A percentile compares a stretch with the other conserved stretches of the same genome.
Conservation (phyloP, 2,797 vertebrate species). For the Neosalanx taihuensis region DNA sequence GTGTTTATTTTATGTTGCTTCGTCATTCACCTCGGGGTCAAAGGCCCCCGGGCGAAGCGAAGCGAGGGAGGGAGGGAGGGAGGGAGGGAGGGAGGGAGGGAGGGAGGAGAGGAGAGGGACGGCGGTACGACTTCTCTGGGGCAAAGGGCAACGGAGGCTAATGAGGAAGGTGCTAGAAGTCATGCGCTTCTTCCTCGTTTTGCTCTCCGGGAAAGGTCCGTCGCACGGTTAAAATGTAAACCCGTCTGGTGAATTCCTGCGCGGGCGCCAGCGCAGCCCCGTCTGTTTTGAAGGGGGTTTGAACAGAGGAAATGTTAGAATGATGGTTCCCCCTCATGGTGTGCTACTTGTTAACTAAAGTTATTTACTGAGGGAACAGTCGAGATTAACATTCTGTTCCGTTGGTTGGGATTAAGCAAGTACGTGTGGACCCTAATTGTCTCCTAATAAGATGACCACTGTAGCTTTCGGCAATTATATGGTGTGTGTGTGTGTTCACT, state of each 20-base stretch:
- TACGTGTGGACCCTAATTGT: too few species aligned
- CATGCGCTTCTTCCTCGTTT: constrained; percentile 56
- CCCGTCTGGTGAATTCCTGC: constrained; percentile 61
- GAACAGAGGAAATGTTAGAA: too few species aligned
- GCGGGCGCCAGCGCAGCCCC: constrained; percentile 42
- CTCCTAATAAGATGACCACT: neutral
- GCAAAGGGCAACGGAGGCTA: constrained; percentile 65
- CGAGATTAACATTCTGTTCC: too few species aligned
- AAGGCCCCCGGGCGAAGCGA: constrained; percentile 51
- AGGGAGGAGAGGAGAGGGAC: neutral
- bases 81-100: neutral
- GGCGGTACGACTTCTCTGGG: constrained; percentile 36
- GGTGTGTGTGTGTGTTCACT: neutral
- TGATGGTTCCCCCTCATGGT: too few species aligned
- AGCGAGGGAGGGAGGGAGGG: neutral
- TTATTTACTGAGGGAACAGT: too few species aligned
- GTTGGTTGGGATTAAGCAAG: too few species aligned
- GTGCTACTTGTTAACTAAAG: too few species aligned
- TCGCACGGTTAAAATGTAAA: constrained; percentile 71
- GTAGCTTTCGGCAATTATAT: neutral
- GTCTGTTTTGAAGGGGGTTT: too few species aligned
- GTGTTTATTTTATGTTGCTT: constrained; percentile 74
- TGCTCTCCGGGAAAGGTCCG: constrained; percentile 39
- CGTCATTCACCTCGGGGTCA: constrained; percentile 69
- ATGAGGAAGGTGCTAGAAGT: constrained; percentile 63